phyloP scores from a whole-genome alignment of 2,888 invertebrate genomes.

The Pterobdella sp. region DNA sequence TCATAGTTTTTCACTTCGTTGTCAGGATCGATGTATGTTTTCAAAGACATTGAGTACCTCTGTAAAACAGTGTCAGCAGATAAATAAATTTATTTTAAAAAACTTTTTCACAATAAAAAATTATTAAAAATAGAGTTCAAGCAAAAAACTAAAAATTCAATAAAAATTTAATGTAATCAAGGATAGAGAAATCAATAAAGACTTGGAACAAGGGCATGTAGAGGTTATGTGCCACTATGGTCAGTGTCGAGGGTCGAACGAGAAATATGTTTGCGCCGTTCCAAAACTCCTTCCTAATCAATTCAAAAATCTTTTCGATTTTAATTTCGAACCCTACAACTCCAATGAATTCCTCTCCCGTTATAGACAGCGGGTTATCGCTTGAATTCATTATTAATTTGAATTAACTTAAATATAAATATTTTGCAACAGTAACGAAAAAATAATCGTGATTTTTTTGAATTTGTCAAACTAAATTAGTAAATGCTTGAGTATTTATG shows the following conservation, averaged over 20 bases:
- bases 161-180: too few species aligned
- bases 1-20: neutral
- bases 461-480: neutral
- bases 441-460: neutral
- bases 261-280: neutral
- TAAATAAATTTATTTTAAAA: constrained; percentile 5
- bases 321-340: constrained; percentile 2
- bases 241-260: constrained; percentile 5
- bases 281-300: neutral
- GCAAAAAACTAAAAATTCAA: neutral
- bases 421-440: neutral
- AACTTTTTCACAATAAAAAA: neutral
- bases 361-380: neutral
- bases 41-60: neutral
- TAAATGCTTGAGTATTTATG: neutral
- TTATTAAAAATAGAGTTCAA: neutral
- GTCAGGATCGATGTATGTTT: neutral
- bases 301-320: neutral
- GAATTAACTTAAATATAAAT: neutral
- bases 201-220: neutral
- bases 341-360: neutral
- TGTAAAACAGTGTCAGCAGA: neutral
- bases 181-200: neutral
- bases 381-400: neutral
- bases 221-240: neutral